Evolutionary conservation across 2,888 invertebrate species (phyloP).

Genomic region (Cyclophora punctaria): DNA sequence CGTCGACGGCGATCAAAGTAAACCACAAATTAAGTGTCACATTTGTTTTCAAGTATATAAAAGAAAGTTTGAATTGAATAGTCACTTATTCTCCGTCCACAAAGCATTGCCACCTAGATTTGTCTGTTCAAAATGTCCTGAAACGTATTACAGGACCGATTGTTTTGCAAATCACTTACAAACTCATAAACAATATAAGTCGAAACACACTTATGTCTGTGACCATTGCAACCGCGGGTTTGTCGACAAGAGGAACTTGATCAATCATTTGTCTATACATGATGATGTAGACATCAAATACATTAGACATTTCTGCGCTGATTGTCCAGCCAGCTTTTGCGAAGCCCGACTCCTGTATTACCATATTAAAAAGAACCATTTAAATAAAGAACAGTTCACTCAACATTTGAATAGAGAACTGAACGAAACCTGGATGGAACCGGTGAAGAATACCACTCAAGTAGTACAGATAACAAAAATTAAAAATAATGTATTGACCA

Average conservation of each 20-base stretch:
- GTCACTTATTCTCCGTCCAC: slow-evolving; percentile 32
- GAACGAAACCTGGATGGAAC: slow-evolving; percentile 56
- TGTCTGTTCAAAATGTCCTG: slow-evolving; percentile 36
- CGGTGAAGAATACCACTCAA: slow-evolving; percentile 31
- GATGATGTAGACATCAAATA: slow-evolving; percentile 28
- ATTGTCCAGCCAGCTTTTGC: slow-evolving; percentile 38
- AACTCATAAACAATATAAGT: slow-evolving; percentile 13
- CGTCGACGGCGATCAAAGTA: too few species aligned
- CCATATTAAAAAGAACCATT: slow-evolving; percentile 46
- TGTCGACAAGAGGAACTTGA: slow-evolving; percentile 42
- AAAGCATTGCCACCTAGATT: slow-evolving; percentile 33
- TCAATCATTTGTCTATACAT: slow-evolving; percentile 41
- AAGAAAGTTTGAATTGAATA: too few species aligned
- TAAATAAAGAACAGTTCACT: slow-evolving; percentile 26
- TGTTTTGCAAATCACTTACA: slow-evolving; percentile 33
- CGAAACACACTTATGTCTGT: slow-evolving; percentile 23
- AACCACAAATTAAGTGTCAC: too few species aligned
- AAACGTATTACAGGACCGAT: slow-evolving; percentile 43
- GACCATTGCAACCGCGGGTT: slow-evolving; percentile 48
- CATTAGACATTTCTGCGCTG: slow-evolving; percentile 33
- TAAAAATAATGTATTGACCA: slow-evolving; percentile 41
- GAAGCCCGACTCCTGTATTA: slow-evolving; percentile 44
- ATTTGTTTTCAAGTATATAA: too few species aligned
- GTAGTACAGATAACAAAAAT: slow-evolving; percentile 54
- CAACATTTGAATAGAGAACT: slow-evolving; percentile 28